A percentile compares a stretch with the other conserved stretches of the same genome.
phyloP scores from a whole-genome alignment of 2,797 vertebrate species.

The Squalus acanthias region DNA sequence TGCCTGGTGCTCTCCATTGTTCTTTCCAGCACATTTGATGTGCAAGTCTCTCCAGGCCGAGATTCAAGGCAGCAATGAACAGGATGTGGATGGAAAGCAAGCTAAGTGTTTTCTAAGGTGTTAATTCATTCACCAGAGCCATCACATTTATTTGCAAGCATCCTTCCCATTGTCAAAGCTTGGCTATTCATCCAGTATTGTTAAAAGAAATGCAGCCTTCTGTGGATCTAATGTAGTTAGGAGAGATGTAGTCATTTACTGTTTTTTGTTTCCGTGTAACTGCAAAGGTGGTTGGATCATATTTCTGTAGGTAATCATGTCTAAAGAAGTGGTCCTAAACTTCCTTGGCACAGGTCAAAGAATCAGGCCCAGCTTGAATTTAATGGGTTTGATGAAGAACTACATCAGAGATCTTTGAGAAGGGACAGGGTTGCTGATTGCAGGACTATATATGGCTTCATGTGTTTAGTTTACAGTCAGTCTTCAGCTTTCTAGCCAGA shows the following conservation, averaged over 20 bases:
- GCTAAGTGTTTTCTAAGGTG: neutral
- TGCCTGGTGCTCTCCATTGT: too few relatives aligned
- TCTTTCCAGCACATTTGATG: too few relatives aligned
- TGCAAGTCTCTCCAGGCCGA: too few relatives aligned
- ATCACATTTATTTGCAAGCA: neutral
- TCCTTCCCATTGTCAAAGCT: neutral
- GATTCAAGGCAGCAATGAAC: too few relatives aligned
- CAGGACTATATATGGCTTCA: neutral
- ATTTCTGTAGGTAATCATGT: neutral
- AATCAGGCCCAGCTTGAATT: neutral
- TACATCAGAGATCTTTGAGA: neutral
- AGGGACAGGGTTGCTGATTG: neutral
- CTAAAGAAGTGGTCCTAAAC: neutral
- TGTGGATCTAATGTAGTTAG: neutral
- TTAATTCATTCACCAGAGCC: neutral
- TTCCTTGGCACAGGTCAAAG: neutral
- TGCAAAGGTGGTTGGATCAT: neutral
- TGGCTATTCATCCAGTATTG: neutral
- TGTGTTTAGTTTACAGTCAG: neutral
- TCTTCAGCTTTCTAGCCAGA: neutral
- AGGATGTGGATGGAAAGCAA: too few relatives aligned
- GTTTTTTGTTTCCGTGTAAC: neutral
- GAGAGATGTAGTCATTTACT: neutral
- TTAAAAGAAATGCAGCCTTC: neutral
- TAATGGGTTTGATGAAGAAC: neutral